A percentile compares a stretch with the other conserved stretches of the same genome.
Conservation (phyloP, 2,888 invertebrate genomes). For the Drosophila prolongata region DNA sequence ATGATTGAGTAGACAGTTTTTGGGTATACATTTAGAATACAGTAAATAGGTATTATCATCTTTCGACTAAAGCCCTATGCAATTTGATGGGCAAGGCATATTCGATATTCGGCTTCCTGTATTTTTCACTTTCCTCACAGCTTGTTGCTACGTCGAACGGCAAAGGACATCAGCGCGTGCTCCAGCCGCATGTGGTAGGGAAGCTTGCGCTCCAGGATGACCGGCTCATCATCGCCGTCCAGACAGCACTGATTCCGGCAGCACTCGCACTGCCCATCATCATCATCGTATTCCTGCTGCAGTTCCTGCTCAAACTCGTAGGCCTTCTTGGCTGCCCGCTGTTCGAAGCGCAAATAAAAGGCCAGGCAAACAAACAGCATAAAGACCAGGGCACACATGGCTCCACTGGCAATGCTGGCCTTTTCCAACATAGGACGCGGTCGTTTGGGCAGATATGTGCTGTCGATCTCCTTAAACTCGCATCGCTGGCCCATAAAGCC, state of each 20-base stretch:
- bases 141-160: conserved; percentile 74
- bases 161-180: conserved; percentile 75
- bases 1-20: conserved; percentile 4
- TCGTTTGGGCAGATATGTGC: conserved; percentile 92
- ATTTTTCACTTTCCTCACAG: conserved; percentile 50
- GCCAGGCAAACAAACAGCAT: conserved; percentile 87
- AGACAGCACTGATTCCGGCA: conserved; percentile 62
- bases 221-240: conserved; percentile 53
- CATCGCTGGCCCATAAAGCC: conserved; percentile 97
- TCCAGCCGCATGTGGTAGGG: conserved; percentile 71
- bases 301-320: conserved; percentile 61
- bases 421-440: conserved; percentile 91
- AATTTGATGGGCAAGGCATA: conserved; percentile 44
- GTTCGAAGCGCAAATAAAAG: conserved; percentile 86
- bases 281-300: conserved; percentile 41
- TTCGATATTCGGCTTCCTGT: neutral
- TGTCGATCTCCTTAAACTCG: conserved; percentile 98
- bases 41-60: conserved; percentile 30
- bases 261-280: conserved; percentile 61
- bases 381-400: conserved; percentile 87
- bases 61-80: conserved; percentile 35
- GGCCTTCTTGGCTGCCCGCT: conserved; percentile 77
- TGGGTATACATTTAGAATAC: conserved; percentile 46
- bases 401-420: conserved; percentile 92
- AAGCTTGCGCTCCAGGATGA: conserved; percentile 54